Percentiles rank a stretch among this genome's conserved stretches.
phyloP scores from a whole-genome alignment of 1,140 invertebrate genomes.

The Bacillus rossius region DNA sequence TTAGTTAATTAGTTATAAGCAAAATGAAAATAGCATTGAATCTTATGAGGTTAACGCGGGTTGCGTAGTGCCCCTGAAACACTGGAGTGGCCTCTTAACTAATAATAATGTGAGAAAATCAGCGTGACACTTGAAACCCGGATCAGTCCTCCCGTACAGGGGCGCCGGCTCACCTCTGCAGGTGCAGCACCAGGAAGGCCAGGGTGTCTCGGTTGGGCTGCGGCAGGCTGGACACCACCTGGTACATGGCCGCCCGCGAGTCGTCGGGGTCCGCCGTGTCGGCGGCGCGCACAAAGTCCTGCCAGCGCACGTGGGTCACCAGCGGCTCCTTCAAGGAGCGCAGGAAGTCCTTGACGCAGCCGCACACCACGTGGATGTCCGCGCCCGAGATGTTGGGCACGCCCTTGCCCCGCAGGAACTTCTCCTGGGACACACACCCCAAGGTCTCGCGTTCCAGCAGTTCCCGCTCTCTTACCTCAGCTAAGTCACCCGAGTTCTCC shows the following conservation, averaged over 20 bases:
- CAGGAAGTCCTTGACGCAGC: conserved; percentile 84
- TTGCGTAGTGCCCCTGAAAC: too few species aligned
- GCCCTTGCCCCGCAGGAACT: conserved; percentile 67
- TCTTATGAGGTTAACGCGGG: too few species aligned
- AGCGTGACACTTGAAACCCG: not conserved
- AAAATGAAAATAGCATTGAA: too few species aligned
- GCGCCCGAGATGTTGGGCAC: conserved; percentile 61
- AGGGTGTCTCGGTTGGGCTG: conserved; percentile 82
- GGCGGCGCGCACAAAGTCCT: conserved; percentile 69
- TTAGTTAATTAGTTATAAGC: too few species aligned
- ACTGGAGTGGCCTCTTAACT: too few species aligned
- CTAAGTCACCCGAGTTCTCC: too few species aligned
- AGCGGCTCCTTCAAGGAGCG: conserved; percentile 75
- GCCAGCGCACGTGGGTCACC: conserved; percentile 66
- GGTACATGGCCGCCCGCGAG: conserved; percentile 52
- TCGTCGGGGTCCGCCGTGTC: conserved; percentile 48
- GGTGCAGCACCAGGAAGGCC: conserved; percentile 77
- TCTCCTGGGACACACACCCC: conserved; percentile 46
- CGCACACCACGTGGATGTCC: conserved; percentile 78
- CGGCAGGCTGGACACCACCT: conserved; percentile 68
- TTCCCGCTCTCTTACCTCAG: too few species aligned
- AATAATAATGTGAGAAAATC: not conserved
- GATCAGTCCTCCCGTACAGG: too few species aligned
- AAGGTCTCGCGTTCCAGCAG: too few species aligned
- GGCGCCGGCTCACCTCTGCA: conserved; percentile 66